These are phyloP conservation scores for Limnephilus marmoratus DNA, from an alignment of 2,888 invertebrate species.

Conservation along the genomic window DNA sequence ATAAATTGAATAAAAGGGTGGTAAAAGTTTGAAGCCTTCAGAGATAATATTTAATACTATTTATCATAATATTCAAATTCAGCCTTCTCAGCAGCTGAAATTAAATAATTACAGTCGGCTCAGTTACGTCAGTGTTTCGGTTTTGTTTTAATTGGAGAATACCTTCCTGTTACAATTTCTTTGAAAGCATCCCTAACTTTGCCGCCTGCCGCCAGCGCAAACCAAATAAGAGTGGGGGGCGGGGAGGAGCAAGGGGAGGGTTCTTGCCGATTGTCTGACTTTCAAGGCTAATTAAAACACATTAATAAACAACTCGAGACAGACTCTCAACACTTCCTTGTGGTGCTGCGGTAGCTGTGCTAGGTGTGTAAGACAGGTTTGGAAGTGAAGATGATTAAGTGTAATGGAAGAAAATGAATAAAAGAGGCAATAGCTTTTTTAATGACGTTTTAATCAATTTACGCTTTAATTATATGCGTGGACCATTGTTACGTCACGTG, in stretches of 20 bases:
- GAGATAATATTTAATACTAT: neutral
- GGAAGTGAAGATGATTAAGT: neutral
- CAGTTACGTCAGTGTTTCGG: neutral
- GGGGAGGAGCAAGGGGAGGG: too few species aligned
- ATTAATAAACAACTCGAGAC: neutral
- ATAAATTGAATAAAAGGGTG: neutral
- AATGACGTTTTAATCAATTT: too few species aligned
- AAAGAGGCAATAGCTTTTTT: neutral
- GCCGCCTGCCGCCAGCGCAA: neutral
- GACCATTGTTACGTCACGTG: too few species aligned
- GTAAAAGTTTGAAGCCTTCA: neutral
- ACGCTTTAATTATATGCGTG: too few species aligned
- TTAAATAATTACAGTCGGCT: neutral
- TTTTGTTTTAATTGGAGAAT: slow-evolving; percentile 1
- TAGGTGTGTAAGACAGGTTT: neutral
- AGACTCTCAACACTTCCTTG: neutral
- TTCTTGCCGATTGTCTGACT: neutral
- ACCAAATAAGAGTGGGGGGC: neutral
- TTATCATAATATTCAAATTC: slow-evolving; percentile 18
- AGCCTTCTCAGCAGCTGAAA: neutral
- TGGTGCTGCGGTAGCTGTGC: neutral
- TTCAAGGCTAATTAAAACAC: neutral
- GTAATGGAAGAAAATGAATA: neutral
- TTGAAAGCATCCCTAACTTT: neutral
- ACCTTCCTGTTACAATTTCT: neutral